These are phyloP conservation scores for Musca vetustissima DNA, from an alignment of 1,140 invertebrate species.

Conservation along the genomic window DNA sequence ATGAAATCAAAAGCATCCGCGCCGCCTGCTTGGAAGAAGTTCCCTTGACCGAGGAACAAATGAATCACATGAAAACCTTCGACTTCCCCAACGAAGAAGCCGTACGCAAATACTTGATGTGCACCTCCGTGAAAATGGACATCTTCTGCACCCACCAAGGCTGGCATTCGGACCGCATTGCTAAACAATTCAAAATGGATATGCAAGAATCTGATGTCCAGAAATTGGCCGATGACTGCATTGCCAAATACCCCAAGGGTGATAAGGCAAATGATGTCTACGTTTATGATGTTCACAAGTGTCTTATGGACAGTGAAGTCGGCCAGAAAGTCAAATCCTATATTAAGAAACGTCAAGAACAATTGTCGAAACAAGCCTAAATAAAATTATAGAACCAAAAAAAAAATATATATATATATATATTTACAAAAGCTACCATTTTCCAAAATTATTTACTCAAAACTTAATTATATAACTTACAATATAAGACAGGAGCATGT, in stretches of 20 bases:
- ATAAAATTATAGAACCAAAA: too few relatives aligned
- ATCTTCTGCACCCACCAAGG: constrained; percentile 48
- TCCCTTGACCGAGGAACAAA: constrained; percentile 37
- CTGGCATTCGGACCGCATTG: constrained; percentile 49
- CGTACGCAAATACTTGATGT: constrained; percentile 45
- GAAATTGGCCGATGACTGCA: constrained; percentile 41
- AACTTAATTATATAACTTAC: too few relatives aligned
- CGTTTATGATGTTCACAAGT: constrained; percentile 49
- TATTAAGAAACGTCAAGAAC: constrained; percentile 37
- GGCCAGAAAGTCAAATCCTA: constrained; percentile 44
- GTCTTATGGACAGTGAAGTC: constrained; percentile 49
- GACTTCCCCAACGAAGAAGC: constrained; percentile 43
- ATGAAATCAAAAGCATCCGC: constrained; percentile 43
- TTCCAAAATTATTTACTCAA: too few relatives aligned
- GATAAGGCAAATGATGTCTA: constrained; percentile 39
- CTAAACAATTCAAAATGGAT: constrained; percentile 52
- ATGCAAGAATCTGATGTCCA: constrained; percentile 44
- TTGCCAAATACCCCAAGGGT: constrained; percentile 41
- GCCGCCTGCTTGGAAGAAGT: constrained; percentile 39
- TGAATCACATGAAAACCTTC: constrained; percentile 40
- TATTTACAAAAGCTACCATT: too few relatives aligned
- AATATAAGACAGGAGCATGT: too few relatives aligned
- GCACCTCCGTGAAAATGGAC: constrained; percentile 43
- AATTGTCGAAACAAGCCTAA: constrained; percentile 26
- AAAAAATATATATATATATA: too few relatives aligned